Conservation (phyloP, 2,797 vertebrate species). For the Aldrovandia affinis region DNA sequence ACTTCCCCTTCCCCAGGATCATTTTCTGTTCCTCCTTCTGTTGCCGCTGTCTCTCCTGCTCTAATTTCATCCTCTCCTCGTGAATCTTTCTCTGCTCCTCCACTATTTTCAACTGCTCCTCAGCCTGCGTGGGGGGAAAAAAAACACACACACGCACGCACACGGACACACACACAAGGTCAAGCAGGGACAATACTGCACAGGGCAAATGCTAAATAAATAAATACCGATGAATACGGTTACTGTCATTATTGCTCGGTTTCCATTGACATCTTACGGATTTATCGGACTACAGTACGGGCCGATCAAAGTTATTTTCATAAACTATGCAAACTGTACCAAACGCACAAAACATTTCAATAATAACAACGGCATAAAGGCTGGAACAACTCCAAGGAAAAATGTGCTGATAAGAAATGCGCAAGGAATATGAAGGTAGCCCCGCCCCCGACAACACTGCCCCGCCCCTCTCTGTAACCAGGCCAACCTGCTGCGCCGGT, state of each 20-base stretch:
- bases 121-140: constrained; percentile 77
- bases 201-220: background rate
- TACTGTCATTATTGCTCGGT: background rate
- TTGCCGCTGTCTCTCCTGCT: constrained; percentile 96
- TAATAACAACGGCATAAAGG: background rate
- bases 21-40: constrained; percentile 99
- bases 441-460: too few species aligned
- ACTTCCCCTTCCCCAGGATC: constrained; percentile 98
- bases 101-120: constrained; percentile 99
- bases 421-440: background rate
- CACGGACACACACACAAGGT: background rate
- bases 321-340: background rate
- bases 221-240: background rate
- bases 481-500: too few species aligned
- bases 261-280: too few species aligned
- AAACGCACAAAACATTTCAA: background rate
- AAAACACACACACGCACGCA: background rate
- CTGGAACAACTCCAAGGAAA: background rate
- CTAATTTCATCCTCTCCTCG: constrained; percentile 99
- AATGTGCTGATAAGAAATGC: background rate
- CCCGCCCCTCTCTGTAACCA: too few species aligned
- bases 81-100: constrained; percentile 99
- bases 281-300: background rate
- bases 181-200: background rate
- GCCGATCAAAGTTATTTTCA: background rate